Evolutionary conservation across 2,113 vertebrate genomes (phyloP), one percentile per base, ranked within the genome.

Genomic region (Siniperca knerii): DNA sequence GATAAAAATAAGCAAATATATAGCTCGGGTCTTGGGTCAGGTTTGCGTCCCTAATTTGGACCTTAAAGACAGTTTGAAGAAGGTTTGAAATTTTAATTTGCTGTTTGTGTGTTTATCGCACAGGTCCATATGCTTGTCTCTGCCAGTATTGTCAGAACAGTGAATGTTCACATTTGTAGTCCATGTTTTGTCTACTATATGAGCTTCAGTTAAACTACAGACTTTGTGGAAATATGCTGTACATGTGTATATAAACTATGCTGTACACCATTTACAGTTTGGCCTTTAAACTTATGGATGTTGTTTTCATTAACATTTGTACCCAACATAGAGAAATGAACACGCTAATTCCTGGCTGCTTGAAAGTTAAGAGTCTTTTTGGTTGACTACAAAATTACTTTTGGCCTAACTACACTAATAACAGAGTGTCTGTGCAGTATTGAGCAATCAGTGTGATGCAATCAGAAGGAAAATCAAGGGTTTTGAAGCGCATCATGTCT

Each of bases 381-480:
- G 77, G 29, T 18, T 50, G 81, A 79, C 61, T 75, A 77, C 42
- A 57, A 58, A 80, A 74, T 62, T 23, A 54, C 48, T 61, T 78
- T 78, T 62, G 52, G 23, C 35, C 67, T 48, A 71, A 83, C 62
- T 50, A 62, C 66, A 61, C 44, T 46, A 82, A 87, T 79, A 57
- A 75, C 65, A 65, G 46, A 25, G 78, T 46, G 42, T 42, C 25
- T 48, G 50, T 75, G 75, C 33, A 25, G 40, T 74, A 58, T 65
- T 46, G n/a, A 83, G 69, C 61, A 89, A 75, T 91, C 81, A 80
- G 80, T 42, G 79, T 83, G 81, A 88, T 82, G 80, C 79, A 91
- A 92, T 92, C 84, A 87, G 77, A 62, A 66, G 82, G 78, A 72
- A 86, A 88, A 86, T 81, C 69, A 76, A 50, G 5, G 52, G n/a